phyloP scores from a whole-genome alignment of 2,113 vertebrate genomes.

The Phyllostomus hastatus region DNA sequence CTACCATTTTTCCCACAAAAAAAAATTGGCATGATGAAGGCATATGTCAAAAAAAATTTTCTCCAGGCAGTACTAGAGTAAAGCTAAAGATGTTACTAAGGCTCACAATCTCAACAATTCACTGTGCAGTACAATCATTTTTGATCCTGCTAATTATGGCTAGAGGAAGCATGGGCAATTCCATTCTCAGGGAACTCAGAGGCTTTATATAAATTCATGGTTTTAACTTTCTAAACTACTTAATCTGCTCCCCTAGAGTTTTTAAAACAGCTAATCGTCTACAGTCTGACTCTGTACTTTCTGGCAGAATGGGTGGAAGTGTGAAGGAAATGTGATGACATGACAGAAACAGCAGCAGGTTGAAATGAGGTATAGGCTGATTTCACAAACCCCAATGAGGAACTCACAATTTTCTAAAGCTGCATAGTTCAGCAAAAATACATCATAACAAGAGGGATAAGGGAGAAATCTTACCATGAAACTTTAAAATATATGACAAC shows the following conservation, averaged over 20 bases:
- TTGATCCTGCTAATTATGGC: constrained; percentile 29
- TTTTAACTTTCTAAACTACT: not conserved
- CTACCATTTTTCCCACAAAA: not conserved
- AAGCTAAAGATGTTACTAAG: constrained; percentile 48
- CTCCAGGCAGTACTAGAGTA: not conserved
- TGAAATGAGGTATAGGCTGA: constrained; percentile 33
- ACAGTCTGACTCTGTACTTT: not conserved
- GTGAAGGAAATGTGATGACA: not conserved
- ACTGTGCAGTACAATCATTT: constrained; percentile 32
- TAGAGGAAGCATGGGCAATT: not conserved
- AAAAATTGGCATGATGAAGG: not conserved
- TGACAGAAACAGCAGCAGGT: constrained; percentile 18
- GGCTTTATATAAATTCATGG: not conserved
- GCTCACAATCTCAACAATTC: constrained; percentile 42
- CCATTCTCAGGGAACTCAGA: not conserved
- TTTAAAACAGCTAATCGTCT: not conserved
- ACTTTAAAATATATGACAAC: not conserved
- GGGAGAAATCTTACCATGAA: not conserved
- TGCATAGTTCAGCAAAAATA: constrained; percentile 46
- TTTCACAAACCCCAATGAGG: not conserved
- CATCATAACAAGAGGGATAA: not conserved
- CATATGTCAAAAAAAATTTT: not conserved
- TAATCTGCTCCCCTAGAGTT: not conserved
- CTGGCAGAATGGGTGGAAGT: not conserved
- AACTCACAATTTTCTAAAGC: constrained; percentile 34